Conservation (phyloP, 2,113 vertebrate species). For the Galeopterus variegatus region DNA sequence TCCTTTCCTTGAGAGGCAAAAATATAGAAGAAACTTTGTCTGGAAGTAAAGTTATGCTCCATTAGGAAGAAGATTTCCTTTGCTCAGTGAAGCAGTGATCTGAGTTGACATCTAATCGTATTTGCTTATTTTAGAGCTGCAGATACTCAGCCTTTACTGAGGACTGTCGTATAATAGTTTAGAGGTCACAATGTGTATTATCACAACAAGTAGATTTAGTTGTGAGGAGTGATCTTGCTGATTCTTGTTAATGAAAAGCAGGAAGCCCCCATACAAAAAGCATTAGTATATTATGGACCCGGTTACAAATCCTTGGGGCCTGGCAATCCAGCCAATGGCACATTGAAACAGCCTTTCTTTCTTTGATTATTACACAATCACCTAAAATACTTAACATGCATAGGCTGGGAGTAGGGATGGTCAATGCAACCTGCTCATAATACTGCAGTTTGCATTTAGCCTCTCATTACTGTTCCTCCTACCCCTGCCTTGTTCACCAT, state of each 20-base stretch:
- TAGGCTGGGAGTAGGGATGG: not conserved
- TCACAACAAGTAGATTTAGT: not conserved
- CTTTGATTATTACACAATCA: not conserved
- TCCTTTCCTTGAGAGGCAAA: not conserved
- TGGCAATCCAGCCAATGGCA: not conserved
- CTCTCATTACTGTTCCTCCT: not conserved
- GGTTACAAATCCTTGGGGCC: not conserved
- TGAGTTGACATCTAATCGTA: not conserved
- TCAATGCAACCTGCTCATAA: not conserved
- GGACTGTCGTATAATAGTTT: not conserved
- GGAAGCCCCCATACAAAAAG: not conserved
- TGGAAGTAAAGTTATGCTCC: not conserved
- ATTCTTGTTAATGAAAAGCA: slow-evolving; percentile 37
- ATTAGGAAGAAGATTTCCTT: slow-evolving; percentile 23
- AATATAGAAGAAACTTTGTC: not conserved
- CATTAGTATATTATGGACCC: not conserved
- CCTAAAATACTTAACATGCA: not conserved
- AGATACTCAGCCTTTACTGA: not conserved
- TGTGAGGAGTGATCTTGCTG: not conserved
- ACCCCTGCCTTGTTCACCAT: not conserved
- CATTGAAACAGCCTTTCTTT: not conserved
- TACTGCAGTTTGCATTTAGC: not conserved
- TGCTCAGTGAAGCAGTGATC: slow-evolving; percentile 17
- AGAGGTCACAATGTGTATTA: not conserved
- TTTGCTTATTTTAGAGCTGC: slow-evolving; percentile 46